Evolutionary conservation across 1,140 invertebrate genomes (phyloP).

Genomic region (Caenorhabditis latens): DNA sequence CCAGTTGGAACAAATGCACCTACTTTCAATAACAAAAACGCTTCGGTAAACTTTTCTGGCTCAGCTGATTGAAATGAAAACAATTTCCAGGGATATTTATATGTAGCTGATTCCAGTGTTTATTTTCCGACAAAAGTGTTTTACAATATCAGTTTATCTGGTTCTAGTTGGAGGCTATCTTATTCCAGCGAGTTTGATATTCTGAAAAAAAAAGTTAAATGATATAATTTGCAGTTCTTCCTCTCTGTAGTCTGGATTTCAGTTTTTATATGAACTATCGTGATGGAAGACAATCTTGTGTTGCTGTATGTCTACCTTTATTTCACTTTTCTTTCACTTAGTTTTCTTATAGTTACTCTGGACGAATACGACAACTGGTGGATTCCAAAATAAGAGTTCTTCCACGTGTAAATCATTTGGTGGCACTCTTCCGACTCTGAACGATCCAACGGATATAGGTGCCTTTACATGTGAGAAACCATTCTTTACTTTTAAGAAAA

Average conservation of each 20-base stretch:
- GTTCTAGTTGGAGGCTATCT: neutral
- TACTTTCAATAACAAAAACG: conserved; percentile 23
- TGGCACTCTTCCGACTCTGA: neutral
- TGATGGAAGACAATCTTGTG: neutral
- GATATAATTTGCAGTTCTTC: neutral
- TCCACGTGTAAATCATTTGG: neutral
- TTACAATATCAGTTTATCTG: conserved; percentile 8
- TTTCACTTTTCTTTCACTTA: neutral
- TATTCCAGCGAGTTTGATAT: neutral
- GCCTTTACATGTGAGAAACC: neutral
- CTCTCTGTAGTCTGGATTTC: neutral
- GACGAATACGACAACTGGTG: neutral
- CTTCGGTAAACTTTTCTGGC: neutral
- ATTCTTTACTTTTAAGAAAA: neutral
- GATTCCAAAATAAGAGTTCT: neutral
- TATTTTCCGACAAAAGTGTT: neutral
- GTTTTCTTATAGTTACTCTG: neutral
- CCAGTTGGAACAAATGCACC: conserved; percentile 1
- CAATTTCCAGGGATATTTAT: conserved; percentile 9
- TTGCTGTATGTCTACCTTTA: neutral
- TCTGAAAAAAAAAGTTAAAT: neutral
- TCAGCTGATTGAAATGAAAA: neutral
- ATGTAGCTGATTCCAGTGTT: neutral
- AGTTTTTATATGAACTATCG: neutral
- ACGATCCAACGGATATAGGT: neutral